phyloP scores from a whole-genome alignment of 1,140 invertebrate species.

The Centruroides sculpturatus region DNA sequence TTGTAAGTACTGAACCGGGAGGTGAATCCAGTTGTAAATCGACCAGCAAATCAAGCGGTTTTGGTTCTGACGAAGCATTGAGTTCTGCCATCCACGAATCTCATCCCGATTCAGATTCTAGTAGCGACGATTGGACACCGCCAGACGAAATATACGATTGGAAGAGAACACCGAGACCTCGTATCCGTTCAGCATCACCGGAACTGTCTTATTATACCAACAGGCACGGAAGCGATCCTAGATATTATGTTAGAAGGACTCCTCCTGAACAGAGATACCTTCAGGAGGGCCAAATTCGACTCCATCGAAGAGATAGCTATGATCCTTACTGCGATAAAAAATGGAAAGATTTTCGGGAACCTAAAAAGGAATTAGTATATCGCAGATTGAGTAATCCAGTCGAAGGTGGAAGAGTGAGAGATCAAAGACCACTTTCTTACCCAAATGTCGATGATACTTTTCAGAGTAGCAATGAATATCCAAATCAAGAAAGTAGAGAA shows the following conservation, averaged over 20 bases:
- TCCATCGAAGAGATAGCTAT: neutral
- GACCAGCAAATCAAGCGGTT: slow-evolving; percentile 44
- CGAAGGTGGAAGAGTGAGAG: slow-evolving; percentile 5
- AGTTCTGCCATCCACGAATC: slow-evolving; percentile 34
- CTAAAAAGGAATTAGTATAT: slow-evolving; percentile 10
- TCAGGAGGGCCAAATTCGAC: neutral
- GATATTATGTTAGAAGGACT: neutral
- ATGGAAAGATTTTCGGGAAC: neutral
- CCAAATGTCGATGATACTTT: neutral
- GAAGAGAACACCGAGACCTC: neutral
- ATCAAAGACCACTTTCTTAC: slow-evolving; percentile 10
- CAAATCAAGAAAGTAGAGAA: no score
- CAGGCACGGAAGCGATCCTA: neutral
- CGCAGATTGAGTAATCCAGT: slow-evolving; percentile 12
- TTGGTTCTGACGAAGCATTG: slow-evolving; percentile 72
- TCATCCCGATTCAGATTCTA: slow-evolving; percentile 10
- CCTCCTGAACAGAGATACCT: neutral
- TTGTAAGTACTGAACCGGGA: slow-evolving; percentile 8
- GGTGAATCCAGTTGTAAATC: slow-evolving; percentile 18
- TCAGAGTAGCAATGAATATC: no score
- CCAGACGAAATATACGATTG: neutral
- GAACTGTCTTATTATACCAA: neutral
- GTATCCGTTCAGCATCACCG: neutral
- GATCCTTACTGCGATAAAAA: neutral
- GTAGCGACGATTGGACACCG: slow-evolving; percentile 4